phyloP scores from a whole-genome alignment of 2,888 invertebrate genomes.

The Linyphia triangularis region DNA sequence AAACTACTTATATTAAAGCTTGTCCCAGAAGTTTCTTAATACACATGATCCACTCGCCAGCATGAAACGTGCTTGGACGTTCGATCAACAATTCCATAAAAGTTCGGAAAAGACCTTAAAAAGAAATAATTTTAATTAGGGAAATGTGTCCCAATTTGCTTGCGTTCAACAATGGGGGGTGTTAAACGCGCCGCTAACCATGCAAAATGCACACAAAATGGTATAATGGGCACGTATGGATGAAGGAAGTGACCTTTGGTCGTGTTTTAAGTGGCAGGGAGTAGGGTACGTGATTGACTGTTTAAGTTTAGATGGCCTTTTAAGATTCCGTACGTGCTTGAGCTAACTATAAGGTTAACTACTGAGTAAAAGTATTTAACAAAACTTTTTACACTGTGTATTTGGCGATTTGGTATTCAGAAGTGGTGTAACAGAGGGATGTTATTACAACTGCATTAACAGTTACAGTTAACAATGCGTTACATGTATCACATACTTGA shows the following conservation, averaged over 20 bases:
- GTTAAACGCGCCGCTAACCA: constrained; percentile 60
- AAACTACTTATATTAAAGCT: neutral
- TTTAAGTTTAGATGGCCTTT: neutral
- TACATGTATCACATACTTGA: too few species aligned
- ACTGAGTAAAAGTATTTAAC: neutral
- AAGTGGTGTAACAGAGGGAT: too few species aligned
- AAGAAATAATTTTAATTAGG: constrained; percentile 36
- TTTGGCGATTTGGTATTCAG: too few species aligned
- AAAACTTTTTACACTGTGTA: too few species aligned
- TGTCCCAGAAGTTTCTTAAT: neutral
- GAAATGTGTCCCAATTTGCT: constrained; percentile 48
- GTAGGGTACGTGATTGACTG: neutral
- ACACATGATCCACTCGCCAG: neutral
- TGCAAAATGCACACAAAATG: constrained; percentile 43
- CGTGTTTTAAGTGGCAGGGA: constrained; percentile 3
- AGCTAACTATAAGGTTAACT: neutral
- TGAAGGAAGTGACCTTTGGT: constrained; percentile 30
- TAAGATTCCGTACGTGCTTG: neutral
- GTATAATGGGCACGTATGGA: constrained; percentile 17
- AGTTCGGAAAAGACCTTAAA: neutral
- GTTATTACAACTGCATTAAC: too few species aligned
- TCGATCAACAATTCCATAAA: neutral
- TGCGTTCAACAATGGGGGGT: constrained; percentile 33
- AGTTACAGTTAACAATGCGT: too few species aligned
- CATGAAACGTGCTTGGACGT: neutral